Evolutionary conservation across 2,888 invertebrate genomes (phyloP).

Genomic region (Anaspis maculata): DNA sequence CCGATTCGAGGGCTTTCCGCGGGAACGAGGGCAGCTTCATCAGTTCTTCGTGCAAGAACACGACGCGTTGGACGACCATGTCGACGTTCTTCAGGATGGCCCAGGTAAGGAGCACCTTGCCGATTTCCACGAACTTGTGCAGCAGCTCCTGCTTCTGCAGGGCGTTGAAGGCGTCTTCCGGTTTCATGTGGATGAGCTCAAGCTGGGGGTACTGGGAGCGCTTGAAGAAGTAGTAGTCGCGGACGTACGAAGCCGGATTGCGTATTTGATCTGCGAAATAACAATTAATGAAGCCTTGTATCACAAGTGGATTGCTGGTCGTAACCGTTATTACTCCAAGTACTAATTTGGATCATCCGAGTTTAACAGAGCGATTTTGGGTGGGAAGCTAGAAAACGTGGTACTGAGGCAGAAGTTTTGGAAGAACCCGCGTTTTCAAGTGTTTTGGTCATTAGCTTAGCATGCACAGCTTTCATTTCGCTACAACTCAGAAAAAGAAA

Average conservation of each 20-base stretch:
- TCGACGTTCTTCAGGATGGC: slow-evolving; percentile 87
- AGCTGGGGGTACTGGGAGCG: slow-evolving; percentile 97
- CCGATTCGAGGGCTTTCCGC: slow-evolving; percentile 93
- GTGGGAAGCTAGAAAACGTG: no score
- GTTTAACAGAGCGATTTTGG: no score
- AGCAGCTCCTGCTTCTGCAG: slow-evolving; percentile 84
- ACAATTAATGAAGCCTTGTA: slow-evolving; percentile 1
- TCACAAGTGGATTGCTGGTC: no score
- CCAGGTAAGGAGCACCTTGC: slow-evolving; percentile 88
- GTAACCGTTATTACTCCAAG: no score
- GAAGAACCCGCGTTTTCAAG: no score
- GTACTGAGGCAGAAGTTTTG: no score
- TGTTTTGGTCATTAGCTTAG: no score
- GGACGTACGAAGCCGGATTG: slow-evolving; percentile 88
- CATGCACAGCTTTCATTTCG: no score
- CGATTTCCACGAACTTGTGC: slow-evolving; percentile 94
- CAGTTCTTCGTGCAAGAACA: slow-evolving; percentile 96
- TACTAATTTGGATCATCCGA: no score
- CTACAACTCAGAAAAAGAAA: no score
- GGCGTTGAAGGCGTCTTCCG: slow-evolving; percentile 82
- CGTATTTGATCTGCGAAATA: slow-evolving; percentile 80
- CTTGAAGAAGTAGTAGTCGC: slow-evolving; percentile 69
- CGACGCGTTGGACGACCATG: slow-evolving; percentile 94
- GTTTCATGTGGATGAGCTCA: slow-evolving; percentile 86
- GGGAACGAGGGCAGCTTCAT: slow-evolving; percentile 98